Evolutionary conservation across 2,797 vertebrate species (phyloP), one percentile per base, ranked within the genome.

Genomic region (Etheostoma nigrum): DNA sequence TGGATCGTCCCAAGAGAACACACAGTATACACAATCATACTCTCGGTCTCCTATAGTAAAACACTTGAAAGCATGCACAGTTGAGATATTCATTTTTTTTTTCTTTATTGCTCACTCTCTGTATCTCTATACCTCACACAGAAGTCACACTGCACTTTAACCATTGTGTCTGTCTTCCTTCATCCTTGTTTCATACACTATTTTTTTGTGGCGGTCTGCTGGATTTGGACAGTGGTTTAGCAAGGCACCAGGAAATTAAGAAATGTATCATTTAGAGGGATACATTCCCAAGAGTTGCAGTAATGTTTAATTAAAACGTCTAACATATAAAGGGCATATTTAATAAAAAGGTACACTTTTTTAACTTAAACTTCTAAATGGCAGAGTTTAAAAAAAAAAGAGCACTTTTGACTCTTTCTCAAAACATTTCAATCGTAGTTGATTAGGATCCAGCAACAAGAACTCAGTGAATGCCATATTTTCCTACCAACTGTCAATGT

Each of bases 401-500:
- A 89, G 33, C 73, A 75, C 51, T 84, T 25, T 72, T 76, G 68
- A 90, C 88, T 88, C 75, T 47, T 72, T 68, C 76, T 81, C 83
- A 79, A 72, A 84, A 83, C 59, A 74, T 51, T 86, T 79, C 54
- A 84, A 25, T 83, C 36, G 44, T 72, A 74, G 87, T 57, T 82
- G 53, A 90, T 85, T 70, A 67, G 66, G 23, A 79, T 75, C 85
- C 67, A 58, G 62, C 61, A 72, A 82, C 63, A 63, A 70, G 47
- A 84, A 77, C 68, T 80, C 72, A 33, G 52, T 62, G 47, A 74
- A 83, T 67, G 61, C n/a, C 51, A 67, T 74, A 71, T 84, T 86
- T 68, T 86, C 77, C 84, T 88, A 84, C 86, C 66, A 68, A 16
- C 79, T 88, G 86, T 88, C 89, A 90, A 65, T 86, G 80, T 77